These are phyloP conservation scores for Pristionchus fissidentatus DNA, from an alignment of 2,888 invertebrate genomes.

Conservation along the genomic window DNA sequence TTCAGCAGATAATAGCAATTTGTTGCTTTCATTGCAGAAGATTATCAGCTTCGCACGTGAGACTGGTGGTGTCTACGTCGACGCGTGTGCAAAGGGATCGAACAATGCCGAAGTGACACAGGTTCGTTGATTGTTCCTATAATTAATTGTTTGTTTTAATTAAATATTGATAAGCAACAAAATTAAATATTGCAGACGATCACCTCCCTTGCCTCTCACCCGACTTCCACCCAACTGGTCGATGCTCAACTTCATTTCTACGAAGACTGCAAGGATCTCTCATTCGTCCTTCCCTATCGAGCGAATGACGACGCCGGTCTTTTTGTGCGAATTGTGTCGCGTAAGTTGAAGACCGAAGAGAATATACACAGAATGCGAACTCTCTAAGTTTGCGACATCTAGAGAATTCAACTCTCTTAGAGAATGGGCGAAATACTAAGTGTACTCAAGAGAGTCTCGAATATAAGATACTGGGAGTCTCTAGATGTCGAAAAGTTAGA, in stretches of 20 bases:
- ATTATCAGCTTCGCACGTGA: not conserved
- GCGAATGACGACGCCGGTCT: not conserved
- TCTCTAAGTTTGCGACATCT: too few relatives aligned
- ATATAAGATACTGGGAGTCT: too few relatives aligned
- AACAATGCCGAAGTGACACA: not conserved
- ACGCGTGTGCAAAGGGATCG: constrained; percentile 35
- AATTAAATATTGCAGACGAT: not conserved
- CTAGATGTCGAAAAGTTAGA: not conserved
- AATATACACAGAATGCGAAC: too few relatives aligned
- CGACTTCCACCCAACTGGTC: constrained; percentile 28
- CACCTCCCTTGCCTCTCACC: constrained; percentile 11
- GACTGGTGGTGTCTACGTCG: constrained; percentile 37
- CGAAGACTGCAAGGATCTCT: constrained; percentile 13
- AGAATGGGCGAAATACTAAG: too few relatives aligned
- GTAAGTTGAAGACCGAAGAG: not conserved
- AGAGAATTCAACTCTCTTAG: too few relatives aligned
- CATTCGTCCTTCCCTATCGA: not conserved
- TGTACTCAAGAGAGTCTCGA: too few relatives aligned
- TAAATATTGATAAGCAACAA: not conserved
- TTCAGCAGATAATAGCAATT: not conserved
- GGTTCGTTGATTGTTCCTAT: not conserved
- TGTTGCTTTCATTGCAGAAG: not conserved
- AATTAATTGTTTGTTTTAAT: not conserved
- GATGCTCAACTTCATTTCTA: not conserved
- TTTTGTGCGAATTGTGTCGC: constrained; percentile 10